Evolutionary conservation across 2,888 invertebrate genomes (phyloP), one percentile per base, ranked within the genome.

Genomic region (Acanthoscelides obtectus): DNA sequence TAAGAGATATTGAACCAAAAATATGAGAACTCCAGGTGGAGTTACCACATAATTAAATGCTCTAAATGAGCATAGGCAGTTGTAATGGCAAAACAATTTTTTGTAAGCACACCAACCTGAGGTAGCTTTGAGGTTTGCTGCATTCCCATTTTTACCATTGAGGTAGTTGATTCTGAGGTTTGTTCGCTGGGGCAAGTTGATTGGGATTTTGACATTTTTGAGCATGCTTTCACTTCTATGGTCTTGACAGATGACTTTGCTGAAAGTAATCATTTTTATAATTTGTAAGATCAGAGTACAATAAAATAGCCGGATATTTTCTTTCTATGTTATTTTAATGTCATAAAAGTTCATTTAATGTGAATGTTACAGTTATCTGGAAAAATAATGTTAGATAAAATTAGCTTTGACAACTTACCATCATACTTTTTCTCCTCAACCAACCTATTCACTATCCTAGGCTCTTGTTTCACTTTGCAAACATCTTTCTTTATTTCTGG

Each of bases 81-180:
- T 45, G 17, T 12, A 45, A 45, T 45, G 45, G 45, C 45, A 45
- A 45, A 45, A 45, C 45, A 45, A 45, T 45, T 4, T 17, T 45
- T 12, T 17, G 17, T 17, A 12, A 12, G 45, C 45, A 45, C 45
- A 45, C 45, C 45, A 45, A 45, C 45, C 45, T 45, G 45, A 12
- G 5, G 12, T 12, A 45, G 45, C 17, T 12, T 45, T 12, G 45
- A 45, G 45, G 17, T 45, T 45, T 4, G 45, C 17, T 45, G 45
- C 6, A 45, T 17, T 45, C 45, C 45, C 1, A 17, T 45, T 45
- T 45, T 45, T 17, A 12, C 17, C 17, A 17, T 66, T 66, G 74
- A 70, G 71, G 71, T 72, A 73, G 75, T 73, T 68, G 74, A 71
- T 67, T 75, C 71, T 63, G 72, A 22, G 19, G 21, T 67, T 68